Conservation (phyloP, 2,113 vertebrate genomes). For the Oryzias woworae region DNA sequence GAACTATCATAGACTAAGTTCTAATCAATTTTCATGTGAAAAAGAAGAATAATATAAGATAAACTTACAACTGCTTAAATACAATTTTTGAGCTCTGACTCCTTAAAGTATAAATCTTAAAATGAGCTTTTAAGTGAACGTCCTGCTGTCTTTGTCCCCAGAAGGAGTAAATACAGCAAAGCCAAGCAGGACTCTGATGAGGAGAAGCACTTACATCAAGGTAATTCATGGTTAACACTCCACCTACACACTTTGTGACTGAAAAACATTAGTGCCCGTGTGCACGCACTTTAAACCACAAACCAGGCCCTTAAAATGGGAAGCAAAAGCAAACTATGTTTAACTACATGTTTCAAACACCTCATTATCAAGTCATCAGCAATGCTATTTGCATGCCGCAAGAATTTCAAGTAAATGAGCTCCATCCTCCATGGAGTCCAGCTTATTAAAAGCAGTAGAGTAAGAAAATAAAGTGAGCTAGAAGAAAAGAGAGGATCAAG, state of each 20-base stretch:
- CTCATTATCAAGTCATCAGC: slow-evolving; percentile 68
- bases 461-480: slow-evolving; percentile 23
- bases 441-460: slow-evolving; percentile 48
- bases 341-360: slow-evolving; percentile 50
- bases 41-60: too few relatives aligned
- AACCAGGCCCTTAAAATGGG: slow-evolving; percentile 40
- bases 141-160: slow-evolving; percentile 63
- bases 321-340: slow-evolving; percentile 32
- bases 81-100: too few relatives aligned
- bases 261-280: slow-evolving; percentile 39
- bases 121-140: slow-evolving; percentile 17
- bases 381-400: slow-evolving; percentile 46
- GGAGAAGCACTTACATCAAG: slow-evolving; percentile 95
- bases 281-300: slow-evolving; percentile 27
- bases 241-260: slow-evolving; percentile 18
- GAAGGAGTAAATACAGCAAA: slow-evolving; percentile 95
- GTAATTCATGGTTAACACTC: slow-evolving; percentile 67
- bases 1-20: too few relatives aligned
- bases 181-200: slow-evolving; percentile 96
- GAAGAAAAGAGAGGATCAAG: slow-evolving; percentile 19
- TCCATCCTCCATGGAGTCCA: slow-evolving; percentile 45
- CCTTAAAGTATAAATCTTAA: background rate
- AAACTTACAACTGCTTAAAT: too few relatives aligned
- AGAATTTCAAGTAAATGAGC: slow-evolving; percentile 60
- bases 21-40: too few relatives aligned